A percentile compares a stretch with the other conserved stretches of the same genome.
These are phyloP conservation scores for Zoanthus sansibaricus DNA, from an alignment of 92 coral and sea anemone genomes.

Conservation along the genomic window DNA sequence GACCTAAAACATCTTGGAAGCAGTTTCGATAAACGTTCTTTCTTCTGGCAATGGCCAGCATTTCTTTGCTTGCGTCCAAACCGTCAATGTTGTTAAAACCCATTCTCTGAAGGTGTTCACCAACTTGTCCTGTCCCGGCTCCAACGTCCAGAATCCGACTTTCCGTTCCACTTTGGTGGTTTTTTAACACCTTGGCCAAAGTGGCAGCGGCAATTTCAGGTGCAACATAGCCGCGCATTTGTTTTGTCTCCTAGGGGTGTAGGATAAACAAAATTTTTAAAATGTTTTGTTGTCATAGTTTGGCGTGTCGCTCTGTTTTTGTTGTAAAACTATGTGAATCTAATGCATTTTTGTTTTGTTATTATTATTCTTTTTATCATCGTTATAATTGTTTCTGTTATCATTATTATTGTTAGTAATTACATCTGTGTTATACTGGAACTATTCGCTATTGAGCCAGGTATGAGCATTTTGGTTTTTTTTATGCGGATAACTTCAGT, in stretches of 20 bases:
- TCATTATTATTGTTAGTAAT: too few relatives aligned
- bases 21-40: constrained; percentile 73
- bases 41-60: constrained; percentile 74
- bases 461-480: too few relatives aligned
- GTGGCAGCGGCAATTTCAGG: constrained; percentile 74
- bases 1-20: constrained; percentile 60
- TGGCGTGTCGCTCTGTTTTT: too few relatives aligned
- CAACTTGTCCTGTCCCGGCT: constrained; percentile 92
- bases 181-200: constrained; percentile 66
- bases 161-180: constrained; percentile 52
- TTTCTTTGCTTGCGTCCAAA: constrained; percentile 77
- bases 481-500: too few relatives aligned
- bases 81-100: constrained; percentile 85
- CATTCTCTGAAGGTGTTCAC: constrained; percentile 68
- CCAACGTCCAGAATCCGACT: constrained; percentile 89
- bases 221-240: constrained; percentile 78
- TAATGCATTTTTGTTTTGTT: too few relatives aligned
- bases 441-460: too few relatives aligned
- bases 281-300: too few relatives aligned
- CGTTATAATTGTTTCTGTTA: too few relatives aligned
- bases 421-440: too few relatives aligned
- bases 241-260: constrained; percentile 66
- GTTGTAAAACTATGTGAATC: too few relatives aligned
- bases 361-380: too few relatives aligned
- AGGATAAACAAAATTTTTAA: neutral